phyloP scores from a whole-genome alignment of 2,113 vertebrate genomes.

The Origma solitaria region DNA sequence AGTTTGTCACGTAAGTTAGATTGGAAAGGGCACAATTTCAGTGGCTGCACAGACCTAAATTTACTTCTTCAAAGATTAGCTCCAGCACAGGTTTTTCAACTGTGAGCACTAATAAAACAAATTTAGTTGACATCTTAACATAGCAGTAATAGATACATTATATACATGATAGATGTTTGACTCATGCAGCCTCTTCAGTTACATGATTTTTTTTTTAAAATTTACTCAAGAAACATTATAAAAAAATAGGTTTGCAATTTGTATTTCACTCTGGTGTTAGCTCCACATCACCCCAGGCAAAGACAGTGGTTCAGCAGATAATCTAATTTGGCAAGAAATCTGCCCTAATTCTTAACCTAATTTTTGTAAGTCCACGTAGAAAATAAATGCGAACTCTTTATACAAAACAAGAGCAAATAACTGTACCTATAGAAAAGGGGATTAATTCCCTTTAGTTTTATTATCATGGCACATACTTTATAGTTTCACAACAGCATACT shows the following conservation, averaged over 20 bases:
- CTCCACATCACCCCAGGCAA: not conserved
- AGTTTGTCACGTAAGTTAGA: slow-evolving; percentile 20
- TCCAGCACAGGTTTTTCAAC: slow-evolving; percentile 18
- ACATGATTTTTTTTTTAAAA: not conserved
- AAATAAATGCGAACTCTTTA: slow-evolving; percentile 51
- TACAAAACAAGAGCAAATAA: slow-evolving; percentile 69
- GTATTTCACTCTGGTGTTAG: slow-evolving; percentile 23
- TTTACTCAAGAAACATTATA: slow-evolving; percentile 55
- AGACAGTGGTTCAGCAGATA: slow-evolving; percentile 25
- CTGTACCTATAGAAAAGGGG: slow-evolving; percentile 70
- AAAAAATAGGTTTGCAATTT: slow-evolving; percentile 66
- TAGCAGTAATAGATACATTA: not conserved
- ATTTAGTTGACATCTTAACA: not conserved
- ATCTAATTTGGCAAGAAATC: slow-evolving; percentile 42
- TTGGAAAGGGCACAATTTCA: not conserved
- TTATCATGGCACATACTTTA: slow-evolving; percentile 73
- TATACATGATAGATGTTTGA: not conserved
- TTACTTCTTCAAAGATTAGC: not conserved
- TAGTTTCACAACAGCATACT: slow-evolving; percentile 65
- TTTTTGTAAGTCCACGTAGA: slow-evolving; percentile 33
- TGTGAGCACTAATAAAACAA: slow-evolving; percentile 27
- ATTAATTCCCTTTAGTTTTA: slow-evolving; percentile 64
- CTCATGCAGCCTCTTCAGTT: slow-evolving; percentile 18
- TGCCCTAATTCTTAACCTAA: slow-evolving; percentile 22
- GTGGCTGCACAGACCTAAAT: not conserved